Conservation (phyloP, 2,797 vertebrate species). For the Scarus forsteni region DNA sequence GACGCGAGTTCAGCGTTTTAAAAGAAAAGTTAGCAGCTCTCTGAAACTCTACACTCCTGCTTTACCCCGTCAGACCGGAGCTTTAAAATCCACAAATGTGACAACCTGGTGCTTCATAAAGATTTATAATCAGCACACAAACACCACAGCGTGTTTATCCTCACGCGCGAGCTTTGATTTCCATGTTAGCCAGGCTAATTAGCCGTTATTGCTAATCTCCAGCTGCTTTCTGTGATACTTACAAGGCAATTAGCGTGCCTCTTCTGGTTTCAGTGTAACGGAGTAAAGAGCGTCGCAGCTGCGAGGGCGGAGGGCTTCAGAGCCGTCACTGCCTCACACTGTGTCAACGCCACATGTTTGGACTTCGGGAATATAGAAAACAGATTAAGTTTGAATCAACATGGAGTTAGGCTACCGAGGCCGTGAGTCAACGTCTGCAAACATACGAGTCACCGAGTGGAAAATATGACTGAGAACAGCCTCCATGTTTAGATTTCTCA, state of each 20-base stretch:
- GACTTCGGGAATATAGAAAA: background rate
- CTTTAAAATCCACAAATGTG: slow-evolving; percentile 46
- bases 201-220: slow-evolving; percentile 78
- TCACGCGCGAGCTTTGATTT: slow-evolving; percentile 60
- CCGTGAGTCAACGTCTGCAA: background rate
- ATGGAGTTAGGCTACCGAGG: background rate
- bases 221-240: slow-evolving; percentile 70
- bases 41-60: slow-evolving; percentile 21
- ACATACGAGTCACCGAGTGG: background rate
- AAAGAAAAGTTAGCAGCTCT: slow-evolving; percentile 13
- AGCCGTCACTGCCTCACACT: slow-evolving; percentile 15
- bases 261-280: slow-evolving; percentile 47
- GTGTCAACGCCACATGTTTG: slow-evolving; percentile 73
- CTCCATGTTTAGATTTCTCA: background rate
- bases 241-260: slow-evolving; percentile 69
- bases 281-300: slow-evolving; percentile 24
- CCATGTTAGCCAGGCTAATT: slow-evolving; percentile 53
- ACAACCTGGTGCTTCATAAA: slow-evolving; percentile 48
- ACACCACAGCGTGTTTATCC: slow-evolving; percentile 53
- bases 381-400: background rate
- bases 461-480: background rate
- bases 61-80: slow-evolving; percentile 22
- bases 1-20: background rate
- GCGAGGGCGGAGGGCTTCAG: slow-evolving; percentile 11
- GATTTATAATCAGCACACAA: slow-evolving; percentile 49